Percentiles rank a stretch among this genome's conserved stretches.
phyloP scores from a whole-genome alignment of 1,140 invertebrate species.

The Bombus soroeensis region DNA sequence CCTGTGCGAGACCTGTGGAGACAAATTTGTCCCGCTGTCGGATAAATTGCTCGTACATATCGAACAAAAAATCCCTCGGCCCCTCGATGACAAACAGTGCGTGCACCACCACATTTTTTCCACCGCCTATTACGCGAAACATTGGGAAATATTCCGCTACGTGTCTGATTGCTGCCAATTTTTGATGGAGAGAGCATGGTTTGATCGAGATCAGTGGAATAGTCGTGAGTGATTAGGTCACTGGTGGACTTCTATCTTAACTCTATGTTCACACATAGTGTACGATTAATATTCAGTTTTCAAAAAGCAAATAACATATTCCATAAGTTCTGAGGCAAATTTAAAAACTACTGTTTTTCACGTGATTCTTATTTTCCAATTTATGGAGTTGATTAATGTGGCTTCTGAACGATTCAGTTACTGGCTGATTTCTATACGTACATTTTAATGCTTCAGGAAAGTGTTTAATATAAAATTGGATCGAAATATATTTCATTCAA shows the following conservation, averaged over 20 bases:
- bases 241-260: background rate
- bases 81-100: conserved; percentile 26
- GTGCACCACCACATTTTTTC: background rate
- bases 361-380: no score
- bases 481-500: no score
- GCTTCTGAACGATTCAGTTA: no score
- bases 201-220: background rate
- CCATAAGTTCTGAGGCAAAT: no score
- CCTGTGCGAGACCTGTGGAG: conserved; percentile 5
- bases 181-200: background rate
- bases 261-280: no score
- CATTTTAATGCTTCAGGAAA: no score
- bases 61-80: background rate
- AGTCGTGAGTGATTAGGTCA: background rate
- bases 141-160: background rate
- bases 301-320: no score
- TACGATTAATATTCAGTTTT: no score
- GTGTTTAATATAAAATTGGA: no score
- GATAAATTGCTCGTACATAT: conserved; percentile 22
- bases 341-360: no score
- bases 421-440: no score
- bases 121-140: background rate
- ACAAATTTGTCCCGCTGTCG: conserved; percentile 33
- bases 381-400: no score
- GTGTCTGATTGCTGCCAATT: conserved; percentile 15